Percentiles rank a stretch among this genome's conserved stretches.
These are phyloP conservation scores for Ochropleura leucogaster DNA, from an alignment of 2,888 invertebrate species.

Conservation along the genomic window DNA sequence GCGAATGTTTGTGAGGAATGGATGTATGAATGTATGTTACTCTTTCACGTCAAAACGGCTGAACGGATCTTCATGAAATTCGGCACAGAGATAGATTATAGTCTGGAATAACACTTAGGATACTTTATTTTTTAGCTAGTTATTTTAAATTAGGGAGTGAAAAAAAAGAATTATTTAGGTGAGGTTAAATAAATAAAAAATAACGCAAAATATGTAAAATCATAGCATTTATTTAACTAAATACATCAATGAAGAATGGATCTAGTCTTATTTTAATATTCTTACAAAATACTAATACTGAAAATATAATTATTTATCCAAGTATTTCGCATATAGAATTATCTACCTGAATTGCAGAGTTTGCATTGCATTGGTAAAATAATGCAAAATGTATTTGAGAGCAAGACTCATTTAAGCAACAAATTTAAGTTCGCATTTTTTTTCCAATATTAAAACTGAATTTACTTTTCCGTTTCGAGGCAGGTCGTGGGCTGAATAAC, in stretches of 20 bases:
- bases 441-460: no score
- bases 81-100: no score
- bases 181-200: constrained; percentile 1
- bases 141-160: no score
- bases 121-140: no score
- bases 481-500: not conserved
- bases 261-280: constrained; percentile 47
- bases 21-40: no score
- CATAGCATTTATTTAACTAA: constrained; percentile 65
- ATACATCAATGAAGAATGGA: constrained; percentile 65
- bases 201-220: constrained; percentile 10
- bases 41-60: no score
- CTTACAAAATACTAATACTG: constrained; percentile 77
- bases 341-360: constrained; percentile 6
- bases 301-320: constrained; percentile 53
- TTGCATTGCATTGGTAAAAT: not conserved
- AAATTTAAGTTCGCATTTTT: no score
- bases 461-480: not conserved
- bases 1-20: no score
- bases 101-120: no score
- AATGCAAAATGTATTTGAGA: not conserved
- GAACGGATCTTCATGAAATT: no score
- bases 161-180: not conserved
- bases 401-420: not conserved
- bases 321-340: constrained; percentile 50